Percentiles rank a stretch among this genome's conserved stretches.
These are phyloP conservation scores for Neodiprion pinetum DNA, from an alignment of 1,140 invertebrate species.

Conservation along the genomic window DNA sequence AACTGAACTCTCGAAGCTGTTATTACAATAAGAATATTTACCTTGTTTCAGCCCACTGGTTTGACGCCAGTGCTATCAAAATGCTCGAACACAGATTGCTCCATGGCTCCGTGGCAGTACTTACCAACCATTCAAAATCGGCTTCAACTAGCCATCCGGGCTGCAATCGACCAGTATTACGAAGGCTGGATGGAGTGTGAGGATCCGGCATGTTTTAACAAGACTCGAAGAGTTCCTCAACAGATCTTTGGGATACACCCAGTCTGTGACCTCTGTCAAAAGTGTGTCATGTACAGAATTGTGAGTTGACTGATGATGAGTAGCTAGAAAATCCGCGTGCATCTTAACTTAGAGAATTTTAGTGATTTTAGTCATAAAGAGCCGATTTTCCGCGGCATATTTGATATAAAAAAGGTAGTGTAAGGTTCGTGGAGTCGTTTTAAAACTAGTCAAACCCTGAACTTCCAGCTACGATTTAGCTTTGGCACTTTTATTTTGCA, in stretches of 20 bases:
- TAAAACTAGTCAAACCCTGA: too few relatives aligned
- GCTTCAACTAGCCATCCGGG: slow-evolving; percentile 70
- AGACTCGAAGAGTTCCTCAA: slow-evolving; percentile 71
- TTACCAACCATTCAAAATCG: slow-evolving; percentile 75
- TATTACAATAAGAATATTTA: not conserved
- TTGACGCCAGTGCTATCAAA: slow-evolving; percentile 64
- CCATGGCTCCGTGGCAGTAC: slow-evolving; percentile 68
- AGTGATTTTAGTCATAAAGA: too few relatives aligned
- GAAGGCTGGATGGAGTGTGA: slow-evolving; percentile 84
- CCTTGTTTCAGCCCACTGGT: slow-evolving; percentile 36
- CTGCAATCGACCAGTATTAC: slow-evolving; percentile 79
- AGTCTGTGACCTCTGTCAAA: slow-evolving; percentile 77
- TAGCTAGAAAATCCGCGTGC: slow-evolving; percentile 9
- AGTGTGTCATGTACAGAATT: slow-evolving; percentile 75
- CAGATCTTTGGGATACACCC: slow-evolving; percentile 72
- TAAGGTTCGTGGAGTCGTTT: too few relatives aligned
- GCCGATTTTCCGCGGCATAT: too few relatives aligned
- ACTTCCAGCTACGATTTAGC: not conserved
- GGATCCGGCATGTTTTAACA: slow-evolving; percentile 81
- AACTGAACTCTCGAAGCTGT: too few relatives aligned
- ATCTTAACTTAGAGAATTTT: too few relatives aligned
- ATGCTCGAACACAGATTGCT: slow-evolving; percentile 75
- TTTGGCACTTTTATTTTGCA: slow-evolving; percentile 23
- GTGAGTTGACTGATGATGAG: slow-evolving; percentile 48
- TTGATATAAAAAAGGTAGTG: too few relatives aligned